phyloP scores from a whole-genome alignment of 2,797 vertebrate species.

The Pseudomugil tenellus region DNA sequence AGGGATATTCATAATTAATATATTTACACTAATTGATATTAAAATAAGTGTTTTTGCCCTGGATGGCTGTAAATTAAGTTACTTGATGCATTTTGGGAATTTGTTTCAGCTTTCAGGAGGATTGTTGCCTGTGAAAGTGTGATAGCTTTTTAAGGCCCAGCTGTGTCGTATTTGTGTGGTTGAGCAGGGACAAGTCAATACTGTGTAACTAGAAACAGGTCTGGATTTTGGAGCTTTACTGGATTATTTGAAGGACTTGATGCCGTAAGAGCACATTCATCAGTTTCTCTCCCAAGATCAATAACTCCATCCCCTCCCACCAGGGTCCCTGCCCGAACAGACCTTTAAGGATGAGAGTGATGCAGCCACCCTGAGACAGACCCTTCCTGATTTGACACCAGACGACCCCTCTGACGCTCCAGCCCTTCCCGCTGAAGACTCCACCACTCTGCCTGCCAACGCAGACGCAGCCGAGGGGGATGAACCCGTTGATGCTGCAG shows the following conservation, averaged over 20 bases:
- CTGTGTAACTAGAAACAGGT: constrained; percentile 1
- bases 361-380: constrained; percentile 93
- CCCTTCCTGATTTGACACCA: constrained; percentile 94
- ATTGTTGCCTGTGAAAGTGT: constrained; percentile 6
- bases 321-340: constrained; percentile 87
- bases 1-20: background rate
- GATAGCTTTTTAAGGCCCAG: background rate
- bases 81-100: background rate
- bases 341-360: constrained; percentile 90
- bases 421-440: constrained; percentile 81
- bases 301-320: constrained; percentile 29
- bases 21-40: background rate
- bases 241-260: background rate
- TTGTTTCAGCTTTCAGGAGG: background rate
- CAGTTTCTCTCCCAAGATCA: constrained; percentile 16
- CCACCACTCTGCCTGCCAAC: constrained; percentile 68
- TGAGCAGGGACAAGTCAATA: background rate
- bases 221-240: constrained; percentile 1
- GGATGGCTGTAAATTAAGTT: constrained; percentile 3
- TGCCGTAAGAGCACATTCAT: constrained; percentile 17
- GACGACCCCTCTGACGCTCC: constrained; percentile 91
- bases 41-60: constrained; percentile 3
- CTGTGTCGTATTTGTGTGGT: background rate
- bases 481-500: constrained; percentile 82
- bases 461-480: constrained; percentile 74